Evolutionary conservation across 2,888 invertebrate genomes (phyloP).

Genomic region (Steinernema hermaphroditum): DNA sequence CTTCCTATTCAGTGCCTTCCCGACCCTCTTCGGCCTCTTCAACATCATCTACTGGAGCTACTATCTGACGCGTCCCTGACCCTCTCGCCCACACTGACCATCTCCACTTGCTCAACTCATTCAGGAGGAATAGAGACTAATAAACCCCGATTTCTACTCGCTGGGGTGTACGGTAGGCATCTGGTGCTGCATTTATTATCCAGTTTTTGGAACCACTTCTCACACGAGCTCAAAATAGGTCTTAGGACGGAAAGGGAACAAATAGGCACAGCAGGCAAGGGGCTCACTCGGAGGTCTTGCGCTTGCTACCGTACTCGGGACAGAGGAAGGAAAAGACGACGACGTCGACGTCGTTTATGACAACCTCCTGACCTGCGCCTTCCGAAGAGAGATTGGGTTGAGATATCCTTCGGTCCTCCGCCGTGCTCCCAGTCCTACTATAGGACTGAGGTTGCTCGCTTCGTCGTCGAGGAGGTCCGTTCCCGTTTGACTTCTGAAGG

Average conservation of each 20-base stretch:
- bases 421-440: slow-evolving; percentile 10
- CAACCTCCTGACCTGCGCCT: neutral
- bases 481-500: slow-evolving; percentile 18
- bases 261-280: neutral
- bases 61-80: slow-evolving; percentile 52
- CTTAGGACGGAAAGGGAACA: too few relatives aligned
- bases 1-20: neutral
- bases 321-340: slow-evolving; percentile 12
- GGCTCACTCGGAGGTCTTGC: slow-evolving; percentile 1
- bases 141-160: too few relatives aligned
- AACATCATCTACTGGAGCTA: slow-evolving; percentile 65
- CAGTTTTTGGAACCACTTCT: too few relatives aligned
- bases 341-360: slow-evolving; percentile 27
- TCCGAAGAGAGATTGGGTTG: slow-evolving; percentile 5
- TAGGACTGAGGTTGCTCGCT: slow-evolving; percentile 15
- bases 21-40: slow-evolving; percentile 43
- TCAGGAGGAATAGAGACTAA: too few relatives aligned
- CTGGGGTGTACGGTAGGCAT: too few relatives aligned
- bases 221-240: too few relatives aligned
- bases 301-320: slow-evolving; percentile 13
- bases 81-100: slow-evolving; percentile 7
- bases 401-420: slow-evolving; percentile 26
- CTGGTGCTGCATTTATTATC: too few relatives aligned
- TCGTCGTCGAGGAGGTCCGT: slow-evolving; percentile 5
- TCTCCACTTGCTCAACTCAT: slow-evolving; percentile 11